These are phyloP conservation scores for Octodon degus DNA, from an alignment of 2,113 vertebrate species.

Conservation along the genomic window DNA sequence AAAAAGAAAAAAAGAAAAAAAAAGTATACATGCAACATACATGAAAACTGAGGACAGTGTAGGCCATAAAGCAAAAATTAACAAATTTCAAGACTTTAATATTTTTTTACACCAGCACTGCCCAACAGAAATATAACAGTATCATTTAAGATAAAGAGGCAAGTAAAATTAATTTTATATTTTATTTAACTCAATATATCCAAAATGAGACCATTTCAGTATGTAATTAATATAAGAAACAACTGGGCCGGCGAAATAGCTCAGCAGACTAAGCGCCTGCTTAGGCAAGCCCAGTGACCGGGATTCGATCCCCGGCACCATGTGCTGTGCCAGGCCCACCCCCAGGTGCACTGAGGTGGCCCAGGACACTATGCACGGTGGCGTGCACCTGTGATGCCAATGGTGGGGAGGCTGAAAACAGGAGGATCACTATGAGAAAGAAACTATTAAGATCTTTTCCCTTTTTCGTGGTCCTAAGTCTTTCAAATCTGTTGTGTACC, in stretches of 20 bases:
- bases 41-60: neutral
- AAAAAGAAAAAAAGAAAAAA: no score
- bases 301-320: no score
- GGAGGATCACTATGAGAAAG: neutral
- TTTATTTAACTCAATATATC: neutral
- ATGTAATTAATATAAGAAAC: neutral
- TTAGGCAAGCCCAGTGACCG: no score
- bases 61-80: neutral
- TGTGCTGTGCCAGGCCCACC: no score
- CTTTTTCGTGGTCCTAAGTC: neutral
- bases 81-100: neutral
- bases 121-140: neutral
- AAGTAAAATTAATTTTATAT: slow-evolving; percentile 1
- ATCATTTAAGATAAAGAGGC: neutral
- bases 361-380: no score
- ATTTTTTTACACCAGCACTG: neutral
- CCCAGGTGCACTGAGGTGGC: no score
- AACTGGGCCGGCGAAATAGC: no score
- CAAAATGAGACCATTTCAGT: slow-evolving; percentile 15
- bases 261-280: no score
- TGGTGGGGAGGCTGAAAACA: no score
- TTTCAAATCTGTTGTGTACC: neutral
- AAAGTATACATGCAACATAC: no score
- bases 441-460: neutral
- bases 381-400: no score